Conservation (phyloP, 2,797 vertebrate species). For the Diplodus sargus region DNA sequence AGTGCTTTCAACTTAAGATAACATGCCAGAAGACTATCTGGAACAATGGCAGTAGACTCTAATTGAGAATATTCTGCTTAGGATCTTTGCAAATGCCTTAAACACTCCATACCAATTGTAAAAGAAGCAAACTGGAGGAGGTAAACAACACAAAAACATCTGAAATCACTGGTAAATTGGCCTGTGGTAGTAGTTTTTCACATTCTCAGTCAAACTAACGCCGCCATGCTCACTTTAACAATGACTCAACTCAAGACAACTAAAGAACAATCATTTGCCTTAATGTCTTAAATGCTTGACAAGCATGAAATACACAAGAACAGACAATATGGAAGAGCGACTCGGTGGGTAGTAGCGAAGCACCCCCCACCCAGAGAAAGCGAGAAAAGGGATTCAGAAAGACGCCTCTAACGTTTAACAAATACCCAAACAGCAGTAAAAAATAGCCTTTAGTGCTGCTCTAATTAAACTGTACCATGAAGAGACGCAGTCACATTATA, state of each 20-base stretch:
- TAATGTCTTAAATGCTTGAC: not conserved
- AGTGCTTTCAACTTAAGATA: not conserved
- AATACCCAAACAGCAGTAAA: constrained; percentile 14
- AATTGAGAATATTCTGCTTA: not conserved
- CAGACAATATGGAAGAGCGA: constrained; percentile 65
- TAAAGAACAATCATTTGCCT: rapidly evolving
- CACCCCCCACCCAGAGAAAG: constrained; percentile 46
- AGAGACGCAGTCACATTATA: not conserved
- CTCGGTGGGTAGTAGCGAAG: not conserved
- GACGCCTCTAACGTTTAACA: constrained; percentile 21
- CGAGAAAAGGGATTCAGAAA: constrained; percentile 31
- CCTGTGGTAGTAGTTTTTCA: not conserved
- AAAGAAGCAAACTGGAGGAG: not conserved
- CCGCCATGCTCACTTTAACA: not conserved
- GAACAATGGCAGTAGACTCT: not conserved
- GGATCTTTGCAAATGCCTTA: not conserved
- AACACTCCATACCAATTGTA: not conserved
- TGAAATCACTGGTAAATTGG: not conserved
- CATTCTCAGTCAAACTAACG: not conserved
- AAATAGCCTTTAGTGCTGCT: not conserved
- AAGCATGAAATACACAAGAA: constrained; percentile 19
- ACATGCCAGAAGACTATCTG: not conserved
- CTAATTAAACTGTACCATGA: no score
- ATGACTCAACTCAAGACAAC: not conserved
- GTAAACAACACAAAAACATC: constrained; percentile 8